Evolutionary conservation across 2,888 invertebrate genomes (phyloP).

Genomic region (Gibbula magus): DNA sequence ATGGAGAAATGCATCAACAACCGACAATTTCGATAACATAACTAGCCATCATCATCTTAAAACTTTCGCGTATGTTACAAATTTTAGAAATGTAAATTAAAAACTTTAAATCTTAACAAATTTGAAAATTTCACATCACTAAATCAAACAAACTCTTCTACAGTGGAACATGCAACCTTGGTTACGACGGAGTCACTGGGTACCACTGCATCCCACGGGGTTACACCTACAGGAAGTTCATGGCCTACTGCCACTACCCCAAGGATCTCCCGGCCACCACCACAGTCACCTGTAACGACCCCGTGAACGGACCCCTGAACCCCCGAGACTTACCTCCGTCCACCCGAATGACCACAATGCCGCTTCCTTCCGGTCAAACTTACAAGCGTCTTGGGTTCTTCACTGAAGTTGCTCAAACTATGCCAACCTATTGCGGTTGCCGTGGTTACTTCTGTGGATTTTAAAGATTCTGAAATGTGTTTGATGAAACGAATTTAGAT

Average conservation of each 20-base stretch:
- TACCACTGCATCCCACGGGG: conserved; percentile 32
- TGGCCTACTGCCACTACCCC: conserved; percentile 29
- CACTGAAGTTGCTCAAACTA: background rate
- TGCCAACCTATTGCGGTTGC: conserved; percentile 23
- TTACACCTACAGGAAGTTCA: conserved; percentile 23
- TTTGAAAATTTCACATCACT: background rate
- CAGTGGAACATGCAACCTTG: conserved; percentile 18
- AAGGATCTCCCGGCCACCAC: background rate
- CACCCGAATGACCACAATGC: background rate
- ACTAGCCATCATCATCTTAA: too few relatives aligned
- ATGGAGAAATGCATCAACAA: too few relatives aligned
- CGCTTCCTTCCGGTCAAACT: background rate
- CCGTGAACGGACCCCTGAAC: background rate
- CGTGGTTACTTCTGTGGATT: conserved; percentile 17
- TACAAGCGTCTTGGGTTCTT: background rate
- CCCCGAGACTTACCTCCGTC: background rate
- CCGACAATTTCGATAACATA: too few relatives aligned
- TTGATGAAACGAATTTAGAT: too few relatives aligned
- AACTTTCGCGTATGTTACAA: too few relatives aligned
- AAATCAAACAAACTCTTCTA: background rate
- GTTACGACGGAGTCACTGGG: conserved; percentile 16
- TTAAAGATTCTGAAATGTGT: too few relatives aligned
- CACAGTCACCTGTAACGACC: background rate
- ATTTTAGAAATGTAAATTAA: background rate
- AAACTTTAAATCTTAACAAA: background rate